Percentiles rank a stretch among this genome's conserved stretches.
These are phyloP conservation scores for Ligdia adustata DNA, from an alignment of 2,888 invertebrate species.

Conservation along the genomic window DNA sequence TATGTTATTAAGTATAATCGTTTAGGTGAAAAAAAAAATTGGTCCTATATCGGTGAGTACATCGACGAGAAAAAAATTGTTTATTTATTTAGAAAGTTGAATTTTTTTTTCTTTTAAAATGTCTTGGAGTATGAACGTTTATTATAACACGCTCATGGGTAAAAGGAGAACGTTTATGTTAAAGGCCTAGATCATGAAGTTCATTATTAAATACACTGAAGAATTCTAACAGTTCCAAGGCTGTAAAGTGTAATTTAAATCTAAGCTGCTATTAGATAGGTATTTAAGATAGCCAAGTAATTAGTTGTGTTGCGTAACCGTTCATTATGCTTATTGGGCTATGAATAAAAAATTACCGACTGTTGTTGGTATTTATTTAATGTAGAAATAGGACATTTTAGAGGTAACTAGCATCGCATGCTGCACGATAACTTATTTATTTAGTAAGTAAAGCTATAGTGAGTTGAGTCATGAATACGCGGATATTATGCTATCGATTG, in stretches of 20 bases:
- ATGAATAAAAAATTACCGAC: slow-evolving; percentile 21
- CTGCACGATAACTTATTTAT: slow-evolving; percentile 26
- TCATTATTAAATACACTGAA: slow-evolving; percentile 22
- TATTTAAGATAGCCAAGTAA: slow-evolving; percentile 23
- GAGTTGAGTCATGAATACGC: slow-evolving; percentile 13
- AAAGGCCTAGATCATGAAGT: slow-evolving; percentile 50
- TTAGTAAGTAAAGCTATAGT: slow-evolving; percentile 10
- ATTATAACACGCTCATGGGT: slow-evolving; percentile 1
- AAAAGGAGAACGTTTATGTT: too few species aligned
- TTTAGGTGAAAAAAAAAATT: too few species aligned
- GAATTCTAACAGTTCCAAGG: slow-evolving; percentile 40
- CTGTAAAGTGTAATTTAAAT: slow-evolving; percentile 31
- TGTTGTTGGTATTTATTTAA: slow-evolving; percentile 20
- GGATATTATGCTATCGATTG: slow-evolving; percentile 17
- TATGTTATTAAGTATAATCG: too few species aligned
- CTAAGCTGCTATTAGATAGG: slow-evolving; percentile 18
- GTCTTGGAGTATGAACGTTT: too few species aligned
- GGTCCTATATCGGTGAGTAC: too few species aligned
- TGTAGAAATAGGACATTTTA: slow-evolving; percentile 21
- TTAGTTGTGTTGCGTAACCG: slow-evolving; percentile 25
- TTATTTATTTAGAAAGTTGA: too few species aligned
- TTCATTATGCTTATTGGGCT: slow-evolving; percentile 25
- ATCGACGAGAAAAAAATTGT: too few species aligned
- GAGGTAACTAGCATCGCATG: slow-evolving; percentile 24
- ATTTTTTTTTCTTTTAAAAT: too few species aligned